Evolutionary conservation across 1,140 invertebrate species (phyloP), one percentile per base, ranked within the genome.

Genomic region (Solenopsis invicta): DNA sequence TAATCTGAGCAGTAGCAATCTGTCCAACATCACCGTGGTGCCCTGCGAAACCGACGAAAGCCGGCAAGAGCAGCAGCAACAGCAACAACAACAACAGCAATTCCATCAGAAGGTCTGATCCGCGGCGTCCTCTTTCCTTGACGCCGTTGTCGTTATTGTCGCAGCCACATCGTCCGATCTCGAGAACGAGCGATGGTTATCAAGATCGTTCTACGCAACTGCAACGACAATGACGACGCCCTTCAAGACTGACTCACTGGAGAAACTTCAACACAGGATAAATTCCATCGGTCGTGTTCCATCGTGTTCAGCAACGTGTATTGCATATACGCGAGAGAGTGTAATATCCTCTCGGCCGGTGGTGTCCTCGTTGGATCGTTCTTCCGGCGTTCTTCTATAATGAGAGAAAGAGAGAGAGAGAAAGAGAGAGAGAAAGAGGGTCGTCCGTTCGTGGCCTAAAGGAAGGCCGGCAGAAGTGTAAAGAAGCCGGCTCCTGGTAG

Each of bases 1-100:
- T 78, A 94, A 94, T 89, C 88, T 94, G 89, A 95, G 93, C 80
- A 84, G 69, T 84, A 95, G 93, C 88, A 95, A 95, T 92, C 91
- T 95, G 86, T 95, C 94, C 84, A 95, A 91, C 86, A 82, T 95
- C 76, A 94, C 94, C 88, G 93, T 95, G 85, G 94, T 95, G 86
- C 94, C 94, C 54, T 95, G 94, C 91, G 94, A 95, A 80, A 88
- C 93, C 56, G 94, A 95, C 85, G 94, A 95, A 89, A 94, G 91
- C 56, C 93, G 94, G 77, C 92, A 94, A 80, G 91, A 91, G 24
- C 91, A 92, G 81, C 93, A 93, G 67, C 90, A 89, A 0, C 88
- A 90, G 0, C 87, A 88, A 0, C 84, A 86, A 0, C 91, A 91
- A 75, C 92, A 92, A 69, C 89, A 87, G 16, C 86, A 92, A 48